phyloP scores from a whole-genome alignment of 2,888 invertebrate genomes.

The Patella depressa region DNA sequence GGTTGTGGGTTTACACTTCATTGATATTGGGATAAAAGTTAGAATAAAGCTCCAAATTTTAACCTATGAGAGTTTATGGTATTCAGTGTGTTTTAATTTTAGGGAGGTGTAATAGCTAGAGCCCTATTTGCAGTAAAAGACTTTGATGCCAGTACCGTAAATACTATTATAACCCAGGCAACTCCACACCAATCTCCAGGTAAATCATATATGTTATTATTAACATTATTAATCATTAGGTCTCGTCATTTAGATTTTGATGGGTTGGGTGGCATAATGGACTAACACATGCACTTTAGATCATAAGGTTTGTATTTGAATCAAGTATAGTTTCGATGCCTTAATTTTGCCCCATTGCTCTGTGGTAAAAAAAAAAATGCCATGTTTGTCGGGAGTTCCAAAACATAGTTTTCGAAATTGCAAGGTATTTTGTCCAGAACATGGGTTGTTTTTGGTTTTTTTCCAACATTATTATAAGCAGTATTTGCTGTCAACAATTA shows the following conservation, averaged over 20 bases:
- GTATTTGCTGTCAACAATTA: no score
- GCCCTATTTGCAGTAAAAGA: constrained; percentile 78
- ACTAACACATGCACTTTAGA: no score
- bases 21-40: not conserved
- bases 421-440: no score
- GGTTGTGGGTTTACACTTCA: not conserved
- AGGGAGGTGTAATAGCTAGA: constrained; percentile 89
- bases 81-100: constrained; percentile 52
- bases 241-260: not conserved
- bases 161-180: constrained; percentile 85
- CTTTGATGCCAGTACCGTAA: constrained; percentile 76
- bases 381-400: no score
- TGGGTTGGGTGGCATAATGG: not conserved
- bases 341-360: no score
- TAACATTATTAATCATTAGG: no score
- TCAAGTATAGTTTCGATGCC: not conserved
- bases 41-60: not conserved
- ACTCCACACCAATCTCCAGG: constrained; percentile 80
- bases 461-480: no score
- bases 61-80: not conserved
- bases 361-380: no score
- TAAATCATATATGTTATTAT: constrained; percentile 24
- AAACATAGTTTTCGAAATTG: no score
- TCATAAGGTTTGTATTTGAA: no score
- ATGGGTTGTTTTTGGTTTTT: no score